These are phyloP conservation scores for Urocynchramus pylzowi DNA, from an alignment of 2,113 vertebrate species.

Conservation along the genomic window DNA sequence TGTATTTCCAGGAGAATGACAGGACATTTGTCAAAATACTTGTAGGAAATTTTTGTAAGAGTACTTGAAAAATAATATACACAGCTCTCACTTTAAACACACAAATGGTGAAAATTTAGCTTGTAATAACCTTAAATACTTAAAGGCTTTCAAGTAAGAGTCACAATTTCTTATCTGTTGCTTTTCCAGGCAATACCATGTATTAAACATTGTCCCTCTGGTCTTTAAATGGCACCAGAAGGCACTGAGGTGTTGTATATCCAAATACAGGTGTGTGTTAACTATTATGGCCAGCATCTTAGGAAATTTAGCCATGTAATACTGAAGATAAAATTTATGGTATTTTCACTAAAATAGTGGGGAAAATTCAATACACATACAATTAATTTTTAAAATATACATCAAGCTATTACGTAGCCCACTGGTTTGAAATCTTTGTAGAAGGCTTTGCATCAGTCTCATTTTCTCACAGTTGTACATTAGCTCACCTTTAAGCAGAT, in stretches of 20 bases:
- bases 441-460: background rate
- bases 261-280: background rate
- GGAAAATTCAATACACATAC: background rate
- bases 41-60: slow-evolving; percentile 36
- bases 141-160: slow-evolving; percentile 52
- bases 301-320: background rate
- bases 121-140: slow-evolving; percentile 57
- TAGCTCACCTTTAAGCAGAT: background rate
- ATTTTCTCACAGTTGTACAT: background rate
- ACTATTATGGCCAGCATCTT: background rate
- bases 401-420: background rate
- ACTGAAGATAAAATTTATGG: background rate
- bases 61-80: slow-evolving; percentile 49
- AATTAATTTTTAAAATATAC: background rate
- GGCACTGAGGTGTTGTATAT: background rate
- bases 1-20: slow-evolving; percentile 41
- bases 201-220: background rate
- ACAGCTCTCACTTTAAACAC: slow-evolving; percentile 51
- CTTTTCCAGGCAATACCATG: background rate
- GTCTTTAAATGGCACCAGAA: background rate
- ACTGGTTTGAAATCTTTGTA: background rate
- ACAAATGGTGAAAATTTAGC: slow-evolving; percentile 38
- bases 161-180: slow-evolving; percentile 6
- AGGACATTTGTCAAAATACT: slow-evolving; percentile 59
- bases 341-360: background rate